A percentile compares a stretch with the other conserved stretches of the same genome.
Conservation (phyloP, 2,888 invertebrate genomes). For the Zelleria hepariella region DNA sequence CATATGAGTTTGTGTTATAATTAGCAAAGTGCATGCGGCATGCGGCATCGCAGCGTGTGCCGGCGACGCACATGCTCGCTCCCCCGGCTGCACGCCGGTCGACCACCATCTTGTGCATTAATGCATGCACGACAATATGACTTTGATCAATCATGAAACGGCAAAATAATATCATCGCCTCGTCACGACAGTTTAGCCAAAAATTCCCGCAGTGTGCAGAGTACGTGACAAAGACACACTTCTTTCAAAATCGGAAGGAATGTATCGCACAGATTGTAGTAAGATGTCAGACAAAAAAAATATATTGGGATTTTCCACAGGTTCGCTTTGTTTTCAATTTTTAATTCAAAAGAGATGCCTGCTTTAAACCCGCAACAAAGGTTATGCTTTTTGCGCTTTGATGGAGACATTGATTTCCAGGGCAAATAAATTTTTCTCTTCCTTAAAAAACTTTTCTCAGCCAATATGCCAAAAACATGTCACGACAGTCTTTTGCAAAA, state of each 20-base stretch:
- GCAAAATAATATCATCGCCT: neutral
- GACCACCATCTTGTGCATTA: constrained; percentile 47
- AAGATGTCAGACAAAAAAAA: neutral
- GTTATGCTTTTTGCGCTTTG: no score
- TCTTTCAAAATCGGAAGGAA: neutral
- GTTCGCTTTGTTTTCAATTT: neutral
- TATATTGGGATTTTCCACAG: neutral
- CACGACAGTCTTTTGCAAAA: neutral
- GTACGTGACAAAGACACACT: neutral
- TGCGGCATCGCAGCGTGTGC: constrained; percentile 22
- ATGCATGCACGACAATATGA: neutral
- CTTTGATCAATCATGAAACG: neutral
- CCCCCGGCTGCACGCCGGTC: constrained; percentile 17
- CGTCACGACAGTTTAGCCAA: neutral
- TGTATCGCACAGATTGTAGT: neutral
- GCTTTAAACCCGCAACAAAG: no score
- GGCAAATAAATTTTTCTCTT: no score
- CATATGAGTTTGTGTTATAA: constrained; percentile 34
- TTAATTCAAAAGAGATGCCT: no score
- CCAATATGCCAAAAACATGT: neutral
- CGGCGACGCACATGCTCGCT: constrained; percentile 38
- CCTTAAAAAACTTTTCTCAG: no score
- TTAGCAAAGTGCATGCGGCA: constrained; percentile 39
- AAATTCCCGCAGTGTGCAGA: neutral
- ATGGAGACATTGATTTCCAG: no score